These are phyloP conservation scores for Hirtodrosophila confusa DNA, from an alignment of 2,888 invertebrate genomes.

Conservation along the genomic window DNA sequence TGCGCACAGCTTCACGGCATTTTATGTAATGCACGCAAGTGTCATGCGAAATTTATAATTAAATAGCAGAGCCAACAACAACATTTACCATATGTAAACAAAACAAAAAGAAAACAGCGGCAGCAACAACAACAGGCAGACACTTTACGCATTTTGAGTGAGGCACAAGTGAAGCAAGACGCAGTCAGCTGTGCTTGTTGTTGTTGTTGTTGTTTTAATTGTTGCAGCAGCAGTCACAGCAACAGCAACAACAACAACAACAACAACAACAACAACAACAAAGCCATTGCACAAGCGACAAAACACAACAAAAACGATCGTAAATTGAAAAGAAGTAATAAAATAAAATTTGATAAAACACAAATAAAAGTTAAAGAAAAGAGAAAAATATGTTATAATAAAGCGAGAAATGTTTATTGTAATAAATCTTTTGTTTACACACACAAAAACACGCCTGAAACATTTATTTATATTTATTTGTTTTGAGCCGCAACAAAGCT, in stretches of 20 bases:
- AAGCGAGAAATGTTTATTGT: conserved; percentile 66
- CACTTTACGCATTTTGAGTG: conserved; percentile 64
- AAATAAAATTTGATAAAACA: conserved; percentile 66
- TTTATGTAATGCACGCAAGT: conserved; percentile 67
- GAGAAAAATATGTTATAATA: conserved; percentile 51
- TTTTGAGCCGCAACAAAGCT: conserved; percentile 23
- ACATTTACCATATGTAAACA: conserved; percentile 8
- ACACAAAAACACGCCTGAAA: conserved; percentile 48
- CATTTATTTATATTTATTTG: conserved; percentile 65
- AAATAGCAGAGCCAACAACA: conserved; percentile 27
- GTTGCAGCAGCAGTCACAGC: conserved; percentile 51
- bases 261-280: conserved; percentile 14
- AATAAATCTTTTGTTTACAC: conserved; percentile 76
- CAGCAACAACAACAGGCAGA: conserved; percentile 21
- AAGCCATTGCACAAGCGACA: conserved; percentile 64
- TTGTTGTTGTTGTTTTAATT: conserved; percentile 59
- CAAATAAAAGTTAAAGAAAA: conserved; percentile 30
- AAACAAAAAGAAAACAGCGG: conserved; percentile 26
- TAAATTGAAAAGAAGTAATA: conserved; percentile 75
- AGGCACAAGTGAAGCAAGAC: conserved; percentile 59
- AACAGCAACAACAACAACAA: conserved; percentile 11
- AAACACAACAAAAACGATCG: conserved; percentile 53
- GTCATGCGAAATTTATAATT: conserved; percentile 68
- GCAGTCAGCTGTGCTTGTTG: conserved; percentile 7
- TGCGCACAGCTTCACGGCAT: conserved; percentile 30